phyloP scores from a whole-genome alignment of 2,888 invertebrate species.

The Sinohyriopsis cumingii region DNA sequence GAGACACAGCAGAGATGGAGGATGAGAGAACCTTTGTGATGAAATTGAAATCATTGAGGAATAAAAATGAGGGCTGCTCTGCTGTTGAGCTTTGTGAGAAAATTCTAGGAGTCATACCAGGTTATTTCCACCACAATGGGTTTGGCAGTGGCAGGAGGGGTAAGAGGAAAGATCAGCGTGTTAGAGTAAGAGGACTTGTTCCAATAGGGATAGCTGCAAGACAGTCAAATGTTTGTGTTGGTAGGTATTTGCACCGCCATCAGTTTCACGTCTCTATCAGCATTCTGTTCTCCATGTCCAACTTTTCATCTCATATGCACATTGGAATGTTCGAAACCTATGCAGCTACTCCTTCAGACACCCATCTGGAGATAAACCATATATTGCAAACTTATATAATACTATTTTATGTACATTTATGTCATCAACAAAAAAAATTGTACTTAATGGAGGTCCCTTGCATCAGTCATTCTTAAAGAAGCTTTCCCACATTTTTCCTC shows the following conservation, averaged over 20 bases:
- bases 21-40: conserved; percentile 8
- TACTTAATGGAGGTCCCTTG: too few species aligned
- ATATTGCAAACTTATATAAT: too few species aligned
- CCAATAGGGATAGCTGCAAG: conserved; percentile 45
- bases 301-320: too few species aligned
- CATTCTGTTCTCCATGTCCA: too few species aligned
- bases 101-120: conserved; percentile 31
- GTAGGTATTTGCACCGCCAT: conserved; percentile 20
- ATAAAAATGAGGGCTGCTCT: conserved; percentile 5
- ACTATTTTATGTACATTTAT: too few species aligned
- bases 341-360: too few species aligned
- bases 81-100: conserved; percentile 32
- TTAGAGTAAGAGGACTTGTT: conserved; percentile 39
- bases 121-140: conserved; percentile 27
- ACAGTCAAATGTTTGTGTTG: conserved; percentile 40
- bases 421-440: too few species aligned
- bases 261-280: not conserved
- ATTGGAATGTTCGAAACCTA: too few species aligned
- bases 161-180: conserved; percentile 23
- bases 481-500: too few species aligned
- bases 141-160: conserved; percentile 9
- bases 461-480: too few species aligned
- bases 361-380: too few species aligned
- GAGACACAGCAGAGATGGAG: not conserved
- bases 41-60: conserved; percentile 14